These are phyloP conservation scores for Sminthurides aquaticus DNA, from an alignment of 2,888 invertebrate species.

Conservation along the genomic window DNA sequence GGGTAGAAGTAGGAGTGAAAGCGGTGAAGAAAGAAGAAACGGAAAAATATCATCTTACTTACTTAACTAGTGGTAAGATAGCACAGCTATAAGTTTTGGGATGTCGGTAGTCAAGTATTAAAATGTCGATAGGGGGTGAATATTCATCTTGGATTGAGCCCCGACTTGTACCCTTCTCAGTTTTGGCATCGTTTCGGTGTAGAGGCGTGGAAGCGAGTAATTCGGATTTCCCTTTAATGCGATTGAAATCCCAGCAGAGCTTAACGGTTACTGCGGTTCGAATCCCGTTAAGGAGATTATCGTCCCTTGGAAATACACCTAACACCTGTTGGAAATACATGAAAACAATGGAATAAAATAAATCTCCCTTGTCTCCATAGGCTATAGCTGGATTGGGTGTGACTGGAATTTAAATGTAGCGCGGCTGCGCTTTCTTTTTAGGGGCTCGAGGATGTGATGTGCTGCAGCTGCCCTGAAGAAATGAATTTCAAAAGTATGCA, in stretches of 20 bases:
- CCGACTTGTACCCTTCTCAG: not conserved
- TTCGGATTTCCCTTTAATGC: slow-evolving; percentile 26
- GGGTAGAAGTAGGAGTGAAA: too few species aligned
- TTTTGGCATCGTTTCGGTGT: not conserved
- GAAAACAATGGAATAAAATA: not conserved
- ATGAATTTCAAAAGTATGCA: too few species aligned
- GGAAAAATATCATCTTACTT: slow-evolving; percentile 6
- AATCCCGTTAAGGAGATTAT: slow-evolving; percentile 36
- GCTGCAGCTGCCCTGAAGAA: too few species aligned
- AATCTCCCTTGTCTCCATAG: too few species aligned
- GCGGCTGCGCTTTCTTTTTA: too few species aligned
- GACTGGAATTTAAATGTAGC: too few species aligned
- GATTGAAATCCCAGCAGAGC: slow-evolving; percentile 35
- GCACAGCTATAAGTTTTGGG: slow-evolving; percentile 38
- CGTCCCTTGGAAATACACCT: slow-evolving; percentile 36
- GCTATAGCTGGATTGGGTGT: too few species aligned
- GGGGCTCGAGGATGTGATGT: too few species aligned
- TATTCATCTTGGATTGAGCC: not conserved
- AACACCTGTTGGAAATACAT: slow-evolving; percentile 22
- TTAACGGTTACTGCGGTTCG: slow-evolving; percentile 31
- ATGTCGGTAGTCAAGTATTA: slow-evolving; percentile 42
- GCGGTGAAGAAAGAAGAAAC: not conserved
- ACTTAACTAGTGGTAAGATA: slow-evolving; percentile 40
- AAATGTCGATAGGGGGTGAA: slow-evolving; percentile 30
- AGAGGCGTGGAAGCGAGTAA: not conserved